Conservation (phyloP, 2,113 vertebrate genomes). For the Mixornis gularis region DNA sequence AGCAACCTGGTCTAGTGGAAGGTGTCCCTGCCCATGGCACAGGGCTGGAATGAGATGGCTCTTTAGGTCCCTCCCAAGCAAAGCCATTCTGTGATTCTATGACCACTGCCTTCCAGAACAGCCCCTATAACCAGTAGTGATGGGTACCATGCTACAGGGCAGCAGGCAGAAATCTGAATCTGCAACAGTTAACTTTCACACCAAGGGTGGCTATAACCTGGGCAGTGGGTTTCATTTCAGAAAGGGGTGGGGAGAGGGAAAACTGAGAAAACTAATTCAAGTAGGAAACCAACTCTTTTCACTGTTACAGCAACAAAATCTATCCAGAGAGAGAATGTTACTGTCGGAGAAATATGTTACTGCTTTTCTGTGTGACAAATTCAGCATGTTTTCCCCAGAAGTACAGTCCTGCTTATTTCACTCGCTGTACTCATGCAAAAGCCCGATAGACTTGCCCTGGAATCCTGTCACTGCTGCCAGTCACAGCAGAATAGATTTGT, state of each 20-base stretch:
- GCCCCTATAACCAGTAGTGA: neutral
- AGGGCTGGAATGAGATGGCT: too few species aligned
- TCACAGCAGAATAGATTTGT: neutral
- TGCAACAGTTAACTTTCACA: neutral
- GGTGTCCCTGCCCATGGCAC: neutral
- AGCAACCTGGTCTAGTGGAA: neutral
- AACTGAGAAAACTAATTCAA: neutral
- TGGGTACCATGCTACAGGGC: neutral
- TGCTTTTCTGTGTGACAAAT: neutral
- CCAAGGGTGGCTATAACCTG: neutral
- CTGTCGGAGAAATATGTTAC: neutral
- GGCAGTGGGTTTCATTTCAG: neutral
- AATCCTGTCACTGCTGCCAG: neutral
- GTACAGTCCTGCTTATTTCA: neutral
- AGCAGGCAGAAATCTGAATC: neutral
- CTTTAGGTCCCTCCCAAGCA: neutral
- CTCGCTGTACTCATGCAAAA: neutral
- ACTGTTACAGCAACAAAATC: neutral
- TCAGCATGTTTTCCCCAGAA: neutral
- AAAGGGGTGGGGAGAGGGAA: neutral
- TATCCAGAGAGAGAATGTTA: neutral
- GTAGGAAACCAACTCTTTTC: neutral
- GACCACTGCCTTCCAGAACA: neutral
- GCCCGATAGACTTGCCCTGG: neutral
- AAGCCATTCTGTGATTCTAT: neutral